Percentiles rank a stretch among this genome's conserved stretches.
Evolutionary conservation across 2,888 invertebrate species (phyloP).

Genomic region (Harpalus rufipes): DNA sequence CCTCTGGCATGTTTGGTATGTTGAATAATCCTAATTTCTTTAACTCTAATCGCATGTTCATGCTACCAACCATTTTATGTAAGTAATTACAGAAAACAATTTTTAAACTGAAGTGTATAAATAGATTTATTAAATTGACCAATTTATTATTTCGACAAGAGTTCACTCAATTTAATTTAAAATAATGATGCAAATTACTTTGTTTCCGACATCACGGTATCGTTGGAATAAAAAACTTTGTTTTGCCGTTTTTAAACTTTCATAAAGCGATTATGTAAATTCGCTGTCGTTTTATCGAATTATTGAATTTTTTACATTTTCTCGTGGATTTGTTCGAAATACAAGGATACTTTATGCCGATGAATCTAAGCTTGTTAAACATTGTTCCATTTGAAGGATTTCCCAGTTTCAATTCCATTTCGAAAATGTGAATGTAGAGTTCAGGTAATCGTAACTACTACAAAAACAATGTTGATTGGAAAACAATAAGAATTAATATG

Average conservation of each 20-base stretch:
- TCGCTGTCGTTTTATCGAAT: conserved; percentile 23
- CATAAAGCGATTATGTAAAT: conserved; percentile 48
- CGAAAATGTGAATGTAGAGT: not conserved
- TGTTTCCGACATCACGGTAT: conserved; percentile 3
- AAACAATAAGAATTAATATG: too few species aligned
- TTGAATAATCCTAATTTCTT: too few species aligned
- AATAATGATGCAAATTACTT: conserved; percentile 36
- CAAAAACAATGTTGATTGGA: too few species aligned
- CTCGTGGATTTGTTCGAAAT: conserved; percentile 3
- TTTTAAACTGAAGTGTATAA: too few species aligned
- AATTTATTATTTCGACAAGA: not conserved
- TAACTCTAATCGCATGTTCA: too few species aligned
- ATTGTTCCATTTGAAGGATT: conserved; percentile 29
- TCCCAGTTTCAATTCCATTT: not conserved
- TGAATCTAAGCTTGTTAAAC: conserved; percentile 17
- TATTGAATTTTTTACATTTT: conserved; percentile 31
- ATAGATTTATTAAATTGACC: too few species aligned
- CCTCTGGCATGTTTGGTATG: too few species aligned
- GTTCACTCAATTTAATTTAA: conserved; percentile 9
- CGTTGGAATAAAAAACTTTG: conserved; percentile 35
- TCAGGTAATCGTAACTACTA: not conserved
- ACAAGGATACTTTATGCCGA: not conserved
- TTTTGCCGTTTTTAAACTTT: conserved; percentile 23
- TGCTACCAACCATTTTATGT: too few species aligned
- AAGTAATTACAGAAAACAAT: too few species aligned